Conservation (phyloP, 2,797 vertebrate species). For the Pseudomugil gertrudae region DNA sequence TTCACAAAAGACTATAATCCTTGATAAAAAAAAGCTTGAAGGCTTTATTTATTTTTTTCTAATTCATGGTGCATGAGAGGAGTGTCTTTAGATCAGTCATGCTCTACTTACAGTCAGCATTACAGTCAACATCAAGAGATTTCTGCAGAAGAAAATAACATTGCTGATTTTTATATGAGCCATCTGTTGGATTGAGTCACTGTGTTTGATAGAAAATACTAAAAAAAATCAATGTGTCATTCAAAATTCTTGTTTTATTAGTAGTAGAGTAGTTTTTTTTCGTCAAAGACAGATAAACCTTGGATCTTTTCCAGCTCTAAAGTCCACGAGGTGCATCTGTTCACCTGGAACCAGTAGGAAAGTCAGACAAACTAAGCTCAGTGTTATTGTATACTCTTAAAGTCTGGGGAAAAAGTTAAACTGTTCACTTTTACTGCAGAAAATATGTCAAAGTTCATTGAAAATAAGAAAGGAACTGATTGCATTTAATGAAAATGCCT, state of each 20-base stretch:
- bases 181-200: slow-evolving; percentile 11
- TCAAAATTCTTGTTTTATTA: background rate
- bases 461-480: background rate
- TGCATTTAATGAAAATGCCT: background rate
- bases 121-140: slow-evolving; percentile 36
- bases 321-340: slow-evolving; percentile 27
- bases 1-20: slow-evolving; percentile 24
- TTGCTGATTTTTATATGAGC: slow-evolving; percentile 10
- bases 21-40: slow-evolving; percentile 20
- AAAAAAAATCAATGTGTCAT: background rate
- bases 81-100: slow-evolving; percentile 49
- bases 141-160: slow-evolving; percentile 32
- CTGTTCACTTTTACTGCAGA: background rate
- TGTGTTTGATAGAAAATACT: background rate
- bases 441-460: background rate
- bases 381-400: slow-evolving; percentile 44
- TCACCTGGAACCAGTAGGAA: slow-evolving; percentile 41
- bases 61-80: slow-evolving; percentile 45
- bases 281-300: background rate
- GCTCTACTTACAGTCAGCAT: slow-evolving; percentile 50
- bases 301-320: slow-evolving; percentile 12
- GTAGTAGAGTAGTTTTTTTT: background rate
- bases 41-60: slow-evolving; percentile 19
- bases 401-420: background rate
- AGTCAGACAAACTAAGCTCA: slow-evolving; percentile 38